phyloP scores from a whole-genome alignment of 2,888 invertebrate genomes.

The Dione vanillae region DNA sequence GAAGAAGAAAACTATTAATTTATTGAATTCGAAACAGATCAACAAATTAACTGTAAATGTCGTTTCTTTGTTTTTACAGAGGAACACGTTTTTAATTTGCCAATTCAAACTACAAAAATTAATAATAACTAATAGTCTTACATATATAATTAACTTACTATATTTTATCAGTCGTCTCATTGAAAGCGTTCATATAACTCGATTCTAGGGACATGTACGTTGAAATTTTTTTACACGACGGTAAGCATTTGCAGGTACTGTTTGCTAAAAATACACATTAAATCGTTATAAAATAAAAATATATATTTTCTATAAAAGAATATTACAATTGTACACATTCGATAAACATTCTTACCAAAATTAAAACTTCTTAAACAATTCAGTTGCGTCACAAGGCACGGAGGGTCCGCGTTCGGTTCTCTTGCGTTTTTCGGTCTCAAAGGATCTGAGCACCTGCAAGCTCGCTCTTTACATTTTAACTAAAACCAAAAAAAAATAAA shows the following conservation, averaged over 20 bases:
- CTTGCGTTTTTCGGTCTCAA: slow-evolving; percentile 41
- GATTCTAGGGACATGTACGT: slow-evolving; percentile 56
- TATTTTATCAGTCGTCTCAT: slow-evolving; percentile 60
- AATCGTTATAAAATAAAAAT: not conserved
- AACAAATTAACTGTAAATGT: no score
- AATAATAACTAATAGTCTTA: no score
- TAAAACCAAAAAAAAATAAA: slow-evolving; percentile 47
- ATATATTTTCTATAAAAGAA: no score
- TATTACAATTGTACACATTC: no score
- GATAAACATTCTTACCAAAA: slow-evolving; percentile 37
- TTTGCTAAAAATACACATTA: slow-evolving; percentile 52
- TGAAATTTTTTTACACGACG: slow-evolving; percentile 62
- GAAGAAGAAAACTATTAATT: no score
- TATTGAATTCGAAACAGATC: no score
- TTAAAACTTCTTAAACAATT: slow-evolving; percentile 49
- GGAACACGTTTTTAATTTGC: no score
- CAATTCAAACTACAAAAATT: no score
- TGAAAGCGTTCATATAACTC: slow-evolving; percentile 52
- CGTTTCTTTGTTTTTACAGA: no score
- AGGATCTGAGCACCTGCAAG: slow-evolving; percentile 69
- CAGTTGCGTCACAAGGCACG: slow-evolving; percentile 55
- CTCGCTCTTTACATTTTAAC: slow-evolving; percentile 62
- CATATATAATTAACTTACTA: slow-evolving; percentile 61
- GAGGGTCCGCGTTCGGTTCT: slow-evolving; percentile 44
- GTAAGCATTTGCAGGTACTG: slow-evolving; percentile 61